Conservation (phyloP, 2,797 vertebrate genomes). For the Columba guinea region DNA sequence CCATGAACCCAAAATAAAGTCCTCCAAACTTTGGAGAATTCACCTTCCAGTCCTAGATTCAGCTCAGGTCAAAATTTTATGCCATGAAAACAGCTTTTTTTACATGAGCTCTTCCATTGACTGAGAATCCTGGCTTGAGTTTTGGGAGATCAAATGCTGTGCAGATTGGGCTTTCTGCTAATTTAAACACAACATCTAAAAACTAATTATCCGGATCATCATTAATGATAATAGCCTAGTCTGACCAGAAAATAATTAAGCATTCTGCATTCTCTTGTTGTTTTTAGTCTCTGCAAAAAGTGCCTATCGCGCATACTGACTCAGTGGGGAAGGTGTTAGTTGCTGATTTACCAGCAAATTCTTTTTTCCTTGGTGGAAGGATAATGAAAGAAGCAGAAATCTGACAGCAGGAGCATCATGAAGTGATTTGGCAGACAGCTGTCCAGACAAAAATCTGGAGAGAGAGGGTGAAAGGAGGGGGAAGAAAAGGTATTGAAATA, state of each 20-base stretch:
- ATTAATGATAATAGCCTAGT: slow-evolving; percentile 54
- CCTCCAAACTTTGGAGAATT: not conserved
- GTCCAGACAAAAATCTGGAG: not conserved
- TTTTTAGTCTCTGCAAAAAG: slow-evolving; percentile 54
- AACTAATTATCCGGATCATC: slow-evolving; percentile 69
- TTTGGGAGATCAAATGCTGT: slow-evolving; percentile 28
- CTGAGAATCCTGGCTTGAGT: not conserved
- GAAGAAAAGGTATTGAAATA: slow-evolving; percentile 7
- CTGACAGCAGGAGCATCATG: slow-evolving; percentile 34
- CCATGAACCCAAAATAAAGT: not conserved
- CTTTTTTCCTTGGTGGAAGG: slow-evolving; percentile 33
- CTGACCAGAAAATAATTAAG: slow-evolving; percentile 69
- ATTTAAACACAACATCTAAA: slow-evolving; percentile 64
- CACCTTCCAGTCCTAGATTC: not conserved
- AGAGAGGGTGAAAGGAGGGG: not conserved
- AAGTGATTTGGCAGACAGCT: slow-evolving; percentile 45
- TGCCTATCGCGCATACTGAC: not conserved
- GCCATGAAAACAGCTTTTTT: not conserved
- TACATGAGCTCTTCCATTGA: not conserved
- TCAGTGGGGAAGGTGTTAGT: slow-evolving; percentile 26
- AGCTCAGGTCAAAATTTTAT: not conserved
- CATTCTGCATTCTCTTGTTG: slow-evolving; percentile 51
- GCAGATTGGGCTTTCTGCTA: slow-evolving; percentile 47
- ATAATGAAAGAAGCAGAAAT: slow-evolving; percentile 60
- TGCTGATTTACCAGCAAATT: slow-evolving; percentile 53